A percentile compares a stretch with the other conserved stretches of the same genome.
Conservation (phyloP, 2,888 invertebrate species). For the Cheilosia soror region DNA sequence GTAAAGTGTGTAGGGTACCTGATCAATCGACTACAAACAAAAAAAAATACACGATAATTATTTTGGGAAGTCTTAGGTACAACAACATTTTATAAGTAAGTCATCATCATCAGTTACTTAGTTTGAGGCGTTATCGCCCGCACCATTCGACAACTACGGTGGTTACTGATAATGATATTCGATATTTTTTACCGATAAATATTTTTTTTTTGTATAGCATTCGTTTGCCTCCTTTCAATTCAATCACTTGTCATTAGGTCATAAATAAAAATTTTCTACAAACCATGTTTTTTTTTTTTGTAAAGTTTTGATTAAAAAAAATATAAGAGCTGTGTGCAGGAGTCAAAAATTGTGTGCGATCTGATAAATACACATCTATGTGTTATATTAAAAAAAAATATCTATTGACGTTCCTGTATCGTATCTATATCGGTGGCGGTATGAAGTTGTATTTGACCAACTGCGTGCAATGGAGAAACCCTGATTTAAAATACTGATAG, state of each 20-base stretch:
- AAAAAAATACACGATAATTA: slow-evolving; percentile 43
- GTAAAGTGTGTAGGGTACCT: slow-evolving; percentile 30
- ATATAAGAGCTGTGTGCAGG: not conserved
- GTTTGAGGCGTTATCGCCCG: slow-evolving; percentile 56
- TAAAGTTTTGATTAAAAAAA: slow-evolving; percentile 32
- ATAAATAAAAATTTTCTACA: slow-evolving; percentile 40
- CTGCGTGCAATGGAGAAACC: slow-evolving; percentile 27
- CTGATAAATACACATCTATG: slow-evolving; percentile 39
- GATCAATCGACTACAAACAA: slow-evolving; percentile 54
- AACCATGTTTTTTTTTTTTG: slow-evolving; percentile 10
- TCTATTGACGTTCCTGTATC: slow-evolving; percentile 1
- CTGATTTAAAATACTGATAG: not conserved
- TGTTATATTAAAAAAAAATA: slow-evolving; percentile 2
- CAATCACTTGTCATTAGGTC: slow-evolving; percentile 53
- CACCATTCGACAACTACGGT: slow-evolving; percentile 32
- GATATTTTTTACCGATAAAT: slow-evolving; percentile 60
- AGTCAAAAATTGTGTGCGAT: slow-evolving; percentile 30
- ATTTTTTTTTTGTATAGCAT: slow-evolving; percentile 20
- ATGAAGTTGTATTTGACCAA: slow-evolving; percentile 21
- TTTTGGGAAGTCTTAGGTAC: slow-evolving; percentile 28
- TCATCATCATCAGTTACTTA: slow-evolving; percentile 63
- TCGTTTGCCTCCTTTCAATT: slow-evolving; percentile 26
- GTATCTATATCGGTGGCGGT: slow-evolving; percentile 9
- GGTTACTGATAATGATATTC: slow-evolving; percentile 62
- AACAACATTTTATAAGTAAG: slow-evolving; percentile 35